Evolutionary conservation across 2,888 invertebrate genomes (phyloP).

Genomic region (Aphodius sticticus): DNA sequence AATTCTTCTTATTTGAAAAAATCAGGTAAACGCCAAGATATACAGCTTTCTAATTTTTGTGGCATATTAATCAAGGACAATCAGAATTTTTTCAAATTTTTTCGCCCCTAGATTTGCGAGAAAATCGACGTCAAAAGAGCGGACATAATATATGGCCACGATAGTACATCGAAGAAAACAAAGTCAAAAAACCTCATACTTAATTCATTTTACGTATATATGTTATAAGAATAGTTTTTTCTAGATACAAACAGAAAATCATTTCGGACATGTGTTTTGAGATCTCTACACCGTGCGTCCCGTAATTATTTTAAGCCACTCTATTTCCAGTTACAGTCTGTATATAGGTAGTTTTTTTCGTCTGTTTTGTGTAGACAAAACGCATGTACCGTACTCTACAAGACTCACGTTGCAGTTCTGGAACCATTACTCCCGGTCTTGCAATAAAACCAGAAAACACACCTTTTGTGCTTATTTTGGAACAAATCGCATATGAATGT

Average conservation of each 20-base stretch:
- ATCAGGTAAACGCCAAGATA: no score
- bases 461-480: background rate
- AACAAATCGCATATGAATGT: background rate
- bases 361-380: background rate
- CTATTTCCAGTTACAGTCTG: conserved; percentile 4
- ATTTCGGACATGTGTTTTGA: background rate
- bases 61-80: no score
- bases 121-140: no score
- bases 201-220: background rate
- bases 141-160: no score
- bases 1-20: no score
- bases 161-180: no score
- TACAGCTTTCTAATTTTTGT: no score
- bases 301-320: conserved; percentile 4
- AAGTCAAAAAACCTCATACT: background rate
- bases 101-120: no score
- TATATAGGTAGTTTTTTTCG: background rate
- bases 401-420: background rate
- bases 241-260: background rate
- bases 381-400: background rate
- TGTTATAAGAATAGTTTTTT: background rate
- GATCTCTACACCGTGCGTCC: background rate
- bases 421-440: background rate
- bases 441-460: background rate
- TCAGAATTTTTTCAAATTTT: no score